Base-by-base conservation (phyloP, 2,113 vertebrate genomes). In the Hepsetus odoe region DNA sequence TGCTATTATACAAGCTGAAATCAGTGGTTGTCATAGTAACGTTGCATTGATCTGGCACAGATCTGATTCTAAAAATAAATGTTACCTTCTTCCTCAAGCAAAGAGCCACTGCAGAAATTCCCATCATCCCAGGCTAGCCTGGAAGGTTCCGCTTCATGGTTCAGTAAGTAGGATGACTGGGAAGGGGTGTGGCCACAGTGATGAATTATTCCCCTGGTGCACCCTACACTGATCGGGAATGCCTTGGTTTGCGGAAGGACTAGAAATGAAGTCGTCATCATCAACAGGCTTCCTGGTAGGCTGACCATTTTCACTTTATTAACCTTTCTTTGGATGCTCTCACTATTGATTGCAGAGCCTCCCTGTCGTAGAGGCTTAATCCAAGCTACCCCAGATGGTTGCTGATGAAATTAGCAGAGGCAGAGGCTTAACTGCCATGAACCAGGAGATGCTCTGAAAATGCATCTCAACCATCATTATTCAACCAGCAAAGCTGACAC, bases 11-110 rank as follows among this genome's bases (percentile, higher is more conserved):
- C 22, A 40, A 18, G 32, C 1, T 64, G 67, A 22, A 26, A 59
- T 75, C 51, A 26, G 38, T 70, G 30, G 76, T 75, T 75, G 71
- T 74, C 65, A 79, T 66, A 58, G 81, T 11, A 76, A 76, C 77
- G 32, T 51, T 40, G 26, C 76, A 77, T 8, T 42, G 18, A 30
- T 28, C 26, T 42, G 13, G 18, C 33, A 28, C 24, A 55, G 62
- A 38, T 44, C 14, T 40, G 35, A 24, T n/a, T 28, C 33, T 46
- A 72, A 71, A 79, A 65, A 59, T 72, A 56, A 40, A 53, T 28
- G 3, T 1, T 10, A 20, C 59, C 53, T 75, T 35, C 46, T 16
- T 24, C 61, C 20, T 16, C 14, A 0, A 35, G 42, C 55, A 61
- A 32, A 46, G 26, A 77, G 55, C 11, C 28, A 46, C 32, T 72